Base-by-base conservation (phyloP, 2,888 invertebrate genomes). In the Lepas anatifera region DNA sequence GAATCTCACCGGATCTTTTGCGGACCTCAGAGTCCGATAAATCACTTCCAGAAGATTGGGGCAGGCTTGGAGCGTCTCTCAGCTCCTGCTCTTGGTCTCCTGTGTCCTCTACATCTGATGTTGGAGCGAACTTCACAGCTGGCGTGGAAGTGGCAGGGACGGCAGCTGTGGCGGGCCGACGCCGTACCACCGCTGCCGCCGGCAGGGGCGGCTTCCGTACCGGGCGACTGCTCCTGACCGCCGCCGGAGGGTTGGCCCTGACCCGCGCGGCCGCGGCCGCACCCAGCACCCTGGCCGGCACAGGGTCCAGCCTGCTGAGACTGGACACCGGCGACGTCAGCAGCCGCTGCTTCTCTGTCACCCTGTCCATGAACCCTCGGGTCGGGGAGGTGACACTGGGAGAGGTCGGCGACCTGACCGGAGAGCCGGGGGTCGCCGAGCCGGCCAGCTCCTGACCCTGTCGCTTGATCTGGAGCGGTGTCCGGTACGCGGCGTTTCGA, bases 401-500 rank as follows among this genome's bases (percentile, higher is more conserved):
- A 7, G 73, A 70, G 16, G 74, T 70, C 27, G 74, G 72, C 13
- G 73, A 74, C 68, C 73, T 74, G 37, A 71, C 71, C 25, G 73
- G 72, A 3, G 46, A 67, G 11, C 72, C 68, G 52, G 70, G 73
- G n/a, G 74, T 70, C 13, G 71, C 50, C 35, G 73, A 68, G 4
- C 71, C 92, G 18, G 92, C 82, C 27, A 93, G 81, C 80, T 92
- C 93, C 72, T 87, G 87, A 77, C 92, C 93, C 72, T 87, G 87
- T 77, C 92, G 89, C 78, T 93, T 93, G 64, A 93, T 84, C 81
- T 93, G 92, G 69, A 93, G 81, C 25, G 92, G 92, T 70, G 90
- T 87, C 80, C 92, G 92, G n/a, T 92, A 90, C 18, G 92, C 92
- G 70, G 93, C 87, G 1, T 92, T 92, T 22, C 25, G n/a, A 2